These are phyloP conservation scores for Drosophila elegans DNA, from an alignment of 1,140 invertebrate species.

Conservation along the genomic window DNA sequence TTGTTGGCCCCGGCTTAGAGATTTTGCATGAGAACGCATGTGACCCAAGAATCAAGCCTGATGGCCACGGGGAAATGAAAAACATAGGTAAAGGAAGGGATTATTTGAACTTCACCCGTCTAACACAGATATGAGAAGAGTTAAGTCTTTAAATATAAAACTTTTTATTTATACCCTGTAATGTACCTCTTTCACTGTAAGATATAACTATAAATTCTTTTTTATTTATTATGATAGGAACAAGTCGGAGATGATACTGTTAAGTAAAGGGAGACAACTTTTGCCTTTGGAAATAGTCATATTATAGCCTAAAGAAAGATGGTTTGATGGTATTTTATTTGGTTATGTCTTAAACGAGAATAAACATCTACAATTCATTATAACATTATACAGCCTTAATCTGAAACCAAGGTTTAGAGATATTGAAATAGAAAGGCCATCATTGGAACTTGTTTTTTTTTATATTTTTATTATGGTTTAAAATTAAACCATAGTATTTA, in stretches of 20 bases:
- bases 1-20: slow-evolving; percentile 66
- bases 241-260: neutral
- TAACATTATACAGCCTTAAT: too few species aligned
- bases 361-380: too few species aligned
- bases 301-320: too few species aligned
- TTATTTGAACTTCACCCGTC: neutral
- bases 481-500: too few species aligned
- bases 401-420: too few species aligned
- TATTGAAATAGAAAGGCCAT: too few species aligned
- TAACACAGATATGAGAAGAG: neutral
- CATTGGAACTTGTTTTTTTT: too few species aligned
- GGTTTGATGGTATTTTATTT: too few species aligned
- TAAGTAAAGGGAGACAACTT: too few species aligned
- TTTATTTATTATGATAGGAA: neutral
- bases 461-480: too few species aligned
- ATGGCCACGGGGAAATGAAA: slow-evolving; percentile 43
- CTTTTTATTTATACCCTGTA: neutral
- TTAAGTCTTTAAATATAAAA: neutral
- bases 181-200: neutral
- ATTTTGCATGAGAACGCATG: slow-evolving; percentile 67
- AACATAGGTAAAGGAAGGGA: neutral
- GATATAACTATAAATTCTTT: neutral
- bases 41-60: slow-evolving; percentile 20
- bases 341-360: too few species aligned
- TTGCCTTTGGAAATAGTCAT: too few species aligned